Evolutionary conservation across 2,888 invertebrate genomes (phyloP), one percentile per base, ranked within the genome.

Genomic region (Bugula neritina): DNA sequence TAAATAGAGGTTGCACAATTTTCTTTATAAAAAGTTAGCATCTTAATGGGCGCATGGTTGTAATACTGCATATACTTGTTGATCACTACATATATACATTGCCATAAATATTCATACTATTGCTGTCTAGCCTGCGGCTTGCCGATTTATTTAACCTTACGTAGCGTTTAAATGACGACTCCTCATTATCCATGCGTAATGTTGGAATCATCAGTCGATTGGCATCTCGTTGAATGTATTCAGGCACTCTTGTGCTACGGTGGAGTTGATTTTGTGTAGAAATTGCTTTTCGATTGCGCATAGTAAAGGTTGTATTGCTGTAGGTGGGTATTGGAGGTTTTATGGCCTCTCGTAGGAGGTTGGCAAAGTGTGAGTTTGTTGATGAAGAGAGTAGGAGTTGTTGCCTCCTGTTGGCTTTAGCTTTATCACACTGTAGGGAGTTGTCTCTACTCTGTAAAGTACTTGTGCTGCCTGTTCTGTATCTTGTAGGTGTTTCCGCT

Each of bases 91-190:
- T 10, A 17, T 43, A 43, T 43, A 43, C 43, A 43, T 43, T 43
- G 43, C 43, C 43, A 17, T 43, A 43, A 5, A 43, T 5, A 17
- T 43, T 43, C 10, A 43, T 5, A 43, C 43, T 17, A 17, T 43
- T 43, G 5, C 25, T n/a, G n/a, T n/a, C 25, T 3, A 55, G 21
- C n/a, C 63, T 63, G 10, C 27, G 63, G 31, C 10, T 21, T 13
- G 63, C 63, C 13, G 63, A 63, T 31, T 63, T 63, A 27, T 63
- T 63, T 13, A 63, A 34, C 27, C 63, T 63, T 17, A 63, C 63
- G n/a, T 63, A 63, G 13, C 27, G 63, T 17, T 2, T 29, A 34
- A 63, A 63, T 21, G 63, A 63, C 2, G 63, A 63, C 10, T 31
- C 31, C 31, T 63, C 63, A 63, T 63, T 63, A 31, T 13, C 29